Conservation (phyloP, 92 coral and sea anemone species). For the Micromussa lordhowensis region DNA sequence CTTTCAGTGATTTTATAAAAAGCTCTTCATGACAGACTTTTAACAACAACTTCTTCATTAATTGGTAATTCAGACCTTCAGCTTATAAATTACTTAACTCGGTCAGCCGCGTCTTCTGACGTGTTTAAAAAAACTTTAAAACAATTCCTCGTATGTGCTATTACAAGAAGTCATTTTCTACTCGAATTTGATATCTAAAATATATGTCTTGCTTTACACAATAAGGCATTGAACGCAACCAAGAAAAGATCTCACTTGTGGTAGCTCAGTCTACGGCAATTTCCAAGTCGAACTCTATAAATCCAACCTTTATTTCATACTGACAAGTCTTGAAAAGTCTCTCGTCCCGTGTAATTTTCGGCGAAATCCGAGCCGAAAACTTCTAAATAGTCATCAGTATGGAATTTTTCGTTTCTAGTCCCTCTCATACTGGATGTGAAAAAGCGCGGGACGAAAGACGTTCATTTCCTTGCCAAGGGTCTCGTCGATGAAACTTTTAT, state of each 20-base stretch:
- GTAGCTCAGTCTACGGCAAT: background rate
- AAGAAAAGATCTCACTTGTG: background rate
- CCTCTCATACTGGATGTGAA: background rate
- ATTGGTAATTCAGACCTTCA: no score
- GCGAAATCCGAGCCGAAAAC: background rate
- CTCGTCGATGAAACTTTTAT: background rate
- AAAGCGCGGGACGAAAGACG: background rate
- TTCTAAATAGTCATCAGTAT: background rate
- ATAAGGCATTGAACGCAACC: background rate
- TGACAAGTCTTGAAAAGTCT: background rate
- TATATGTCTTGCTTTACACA: background rate
- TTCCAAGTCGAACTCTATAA: background rate
- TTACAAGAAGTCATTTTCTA: background rate
- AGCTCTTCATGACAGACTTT: background rate
- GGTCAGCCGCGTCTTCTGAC: background rate
- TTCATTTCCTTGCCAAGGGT: background rate
- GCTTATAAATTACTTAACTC: background rate
- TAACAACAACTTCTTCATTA: background rate
- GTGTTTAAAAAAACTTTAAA: background rate
- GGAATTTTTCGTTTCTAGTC: background rate
- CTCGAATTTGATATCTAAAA: conserved; percentile 6
- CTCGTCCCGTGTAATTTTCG: background rate
- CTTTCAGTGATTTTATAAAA: background rate
- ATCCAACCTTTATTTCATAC: background rate
- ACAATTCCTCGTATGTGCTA: background rate